Conservation (phyloP, 2,797 vertebrate genomes). For the Eurystomus glaucurus region DNA sequence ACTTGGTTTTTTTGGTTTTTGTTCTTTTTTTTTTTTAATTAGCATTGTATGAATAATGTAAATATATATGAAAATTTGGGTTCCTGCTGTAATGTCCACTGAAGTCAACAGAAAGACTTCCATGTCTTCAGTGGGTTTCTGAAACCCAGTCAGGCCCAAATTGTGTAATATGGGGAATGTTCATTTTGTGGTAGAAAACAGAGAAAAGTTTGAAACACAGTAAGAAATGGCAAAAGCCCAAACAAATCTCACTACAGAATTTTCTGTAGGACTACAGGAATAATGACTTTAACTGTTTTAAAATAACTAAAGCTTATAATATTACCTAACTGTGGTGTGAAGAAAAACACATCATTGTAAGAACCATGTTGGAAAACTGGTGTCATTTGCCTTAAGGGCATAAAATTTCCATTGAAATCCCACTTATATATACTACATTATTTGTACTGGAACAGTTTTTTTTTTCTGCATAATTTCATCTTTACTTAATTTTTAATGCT, state of each 20-base stretch:
- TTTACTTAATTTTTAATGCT: constrained; percentile 82
- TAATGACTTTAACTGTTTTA: neutral
- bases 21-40: neutral
- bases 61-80: constrained; percentile 54
- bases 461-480: constrained; percentile 76
- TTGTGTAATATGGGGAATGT: accelerated
- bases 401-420: neutral
- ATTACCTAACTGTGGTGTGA: neutral
- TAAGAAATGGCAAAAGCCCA: neutral
- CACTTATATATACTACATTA: constrained; percentile 63
- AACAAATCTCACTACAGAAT: neutral
- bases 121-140: neutral
- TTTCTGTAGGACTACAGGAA: constrained; percentile 12
- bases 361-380: neutral
- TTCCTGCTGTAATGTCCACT: neutral
- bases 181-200: neutral
- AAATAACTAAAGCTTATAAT: neutral
- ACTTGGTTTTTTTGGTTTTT: neutral
- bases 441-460: constrained; percentile 37
- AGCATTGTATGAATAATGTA: constrained; percentile 67
- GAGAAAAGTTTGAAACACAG: neutral
- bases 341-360: neutral
- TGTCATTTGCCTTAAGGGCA: neutral
- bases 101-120: neutral
- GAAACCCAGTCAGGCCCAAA: neutral